Base-by-base conservation (phyloP, 2,797 vertebrate species). In the Fistularia commersonii region DNA sequence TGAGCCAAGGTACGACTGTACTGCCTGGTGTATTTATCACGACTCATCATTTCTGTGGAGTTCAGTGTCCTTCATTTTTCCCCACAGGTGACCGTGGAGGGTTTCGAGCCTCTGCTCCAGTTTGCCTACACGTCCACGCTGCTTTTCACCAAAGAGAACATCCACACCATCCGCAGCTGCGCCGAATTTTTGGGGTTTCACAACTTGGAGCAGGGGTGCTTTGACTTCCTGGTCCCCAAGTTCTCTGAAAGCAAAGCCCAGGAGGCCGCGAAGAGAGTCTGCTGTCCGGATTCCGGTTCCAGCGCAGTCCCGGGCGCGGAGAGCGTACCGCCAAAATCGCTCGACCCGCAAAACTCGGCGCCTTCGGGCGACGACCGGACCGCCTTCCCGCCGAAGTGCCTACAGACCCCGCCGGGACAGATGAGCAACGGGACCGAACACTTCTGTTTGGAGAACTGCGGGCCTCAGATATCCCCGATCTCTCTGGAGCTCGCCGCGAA, bases 81-180 rank as follows among this genome's bases (percentile, higher is more conserved):
- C 56, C 66, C 33, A 41, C 83, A 98, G 97, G 93, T 98, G 61
- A 96, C 94, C 1, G 87, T 92, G 64, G 94, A 94, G 72, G 97
- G 96, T 57, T 98, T 99, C 76, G 91, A 93, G 69, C 93, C 96
- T 62, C 83, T 99, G 76, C 93, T 99, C 64, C 92, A 96, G 53
- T 98, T 99, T 83, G 95, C 94, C 48, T 99, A 99, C 82, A 98
- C 96, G 36, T 93, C 95, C 43, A 95, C 94, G 61, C 91, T 98
- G 57, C 85, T 91, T 74, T 92, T 99, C 82, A 95, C 91, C 80
- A 96, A 94, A 91, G 94, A 97, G 74, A 98, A 95, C 81, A 93
- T 98, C 57, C 88, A 92, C 2, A 93, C 94, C 65, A 92, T 98
- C 53, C 91, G 89, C 80, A 93, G 85, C 69, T 94, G 92, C 55